Base-by-base conservation (phyloP, 2,888 invertebrate genomes). In the Acrobasis consociella region DNA sequence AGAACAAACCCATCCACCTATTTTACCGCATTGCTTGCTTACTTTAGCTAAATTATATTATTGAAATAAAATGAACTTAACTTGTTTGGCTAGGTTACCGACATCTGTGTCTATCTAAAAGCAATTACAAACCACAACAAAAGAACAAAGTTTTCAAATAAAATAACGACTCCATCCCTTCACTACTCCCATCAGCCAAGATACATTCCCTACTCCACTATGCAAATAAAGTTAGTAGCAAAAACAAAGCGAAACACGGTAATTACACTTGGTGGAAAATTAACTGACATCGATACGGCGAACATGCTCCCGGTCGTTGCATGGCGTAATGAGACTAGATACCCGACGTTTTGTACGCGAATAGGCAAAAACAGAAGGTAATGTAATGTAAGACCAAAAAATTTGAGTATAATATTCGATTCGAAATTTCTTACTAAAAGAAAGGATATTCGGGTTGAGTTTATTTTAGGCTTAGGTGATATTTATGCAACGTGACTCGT, bases 191-290 rank as follows among this genome's bases (percentile, higher is more conserved):
- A 71, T 68, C 73, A 73, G 73, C 75, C 77, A 67, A 78, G 77
- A 80, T 81, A 74, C 78, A 82, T 83, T 82, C 80, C 78, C 82
- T 82, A 81, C 82, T 74, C 73, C 77, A 78, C 86, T 90, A 91
- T 91, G 91, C 91, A 91, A 91, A 91, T 91, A 91, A 89, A 91
- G 91, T 89, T 85, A 82, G 88, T 86, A 87, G 90, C 91, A 91
- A 91, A 91, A 91, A 91, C 90, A 91, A 91, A 91, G 91, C 83
- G 83, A 85, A 85, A 82, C 87, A 82, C 83, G 85, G 90, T 91
- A 91, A 91, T 91, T 91, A 90, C 91, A 89, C 87, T 84, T 85
- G 85, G 85, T 84, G 86, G 89, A 85, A 91, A 91, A 91, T 91
- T 91, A 91, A 91, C 89, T 85, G 88, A 85, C 89, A 84, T 85